Percentiles rank a stretch among this genome's conserved stretches.
These are phyloP conservation scores for Copidosoma floridanum DNA, from an alignment of 1,140 invertebrate species.

Conservation along the genomic window DNA sequence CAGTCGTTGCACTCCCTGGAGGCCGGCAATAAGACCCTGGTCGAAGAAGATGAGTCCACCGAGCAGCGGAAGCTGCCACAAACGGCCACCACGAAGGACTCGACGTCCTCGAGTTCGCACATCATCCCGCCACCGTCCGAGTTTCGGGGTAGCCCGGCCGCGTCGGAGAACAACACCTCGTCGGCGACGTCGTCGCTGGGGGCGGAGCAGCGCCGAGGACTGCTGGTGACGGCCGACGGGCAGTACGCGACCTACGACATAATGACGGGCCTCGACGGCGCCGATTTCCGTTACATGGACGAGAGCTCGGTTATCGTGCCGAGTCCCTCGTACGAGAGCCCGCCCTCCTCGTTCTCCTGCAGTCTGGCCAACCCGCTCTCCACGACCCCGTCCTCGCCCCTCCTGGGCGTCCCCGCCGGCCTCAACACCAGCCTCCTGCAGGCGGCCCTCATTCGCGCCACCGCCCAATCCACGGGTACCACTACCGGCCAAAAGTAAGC, in stretches of 20 bases:
- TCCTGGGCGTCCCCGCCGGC: slow-evolving; percentile 47
- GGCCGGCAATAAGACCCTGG: too few species aligned
- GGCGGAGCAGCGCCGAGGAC: slow-evolving; percentile 57
- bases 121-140: slow-evolving; percentile 74
- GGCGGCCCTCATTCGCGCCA: slow-evolving; percentile 68
- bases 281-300: slow-evolving; percentile 84
- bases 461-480: slow-evolving; percentile 48
- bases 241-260: slow-evolving; percentile 69
- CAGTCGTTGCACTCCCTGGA: slow-evolving; percentile 44
- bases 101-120: slow-evolving; percentile 31
- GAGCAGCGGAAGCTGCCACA: slow-evolving; percentile 27
- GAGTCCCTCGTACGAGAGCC: slow-evolving; percentile 73
- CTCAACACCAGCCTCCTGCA: slow-evolving; percentile 66
- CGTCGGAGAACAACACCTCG: slow-evolving; percentile 59
- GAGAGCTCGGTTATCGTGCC: slow-evolving; percentile 82
- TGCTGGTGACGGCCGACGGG: slow-evolving; percentile 34
- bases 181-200: slow-evolving; percentile 44
- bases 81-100: slow-evolving; percentile 20
- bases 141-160: slow-evolving; percentile 67
- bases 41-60: slow-evolving; percentile 41
- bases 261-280: slow-evolving; percentile 73
- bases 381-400: slow-evolving; percentile 61
- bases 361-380: slow-evolving; percentile 53
- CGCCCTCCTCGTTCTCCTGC: slow-evolving; percentile 65
- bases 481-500: too few species aligned